Percentiles rank a stretch among this genome's conserved stretches.
phyloP scores from a whole-genome alignment of 2,888 invertebrate species.

The Drosophila subsilvestris region DNA sequence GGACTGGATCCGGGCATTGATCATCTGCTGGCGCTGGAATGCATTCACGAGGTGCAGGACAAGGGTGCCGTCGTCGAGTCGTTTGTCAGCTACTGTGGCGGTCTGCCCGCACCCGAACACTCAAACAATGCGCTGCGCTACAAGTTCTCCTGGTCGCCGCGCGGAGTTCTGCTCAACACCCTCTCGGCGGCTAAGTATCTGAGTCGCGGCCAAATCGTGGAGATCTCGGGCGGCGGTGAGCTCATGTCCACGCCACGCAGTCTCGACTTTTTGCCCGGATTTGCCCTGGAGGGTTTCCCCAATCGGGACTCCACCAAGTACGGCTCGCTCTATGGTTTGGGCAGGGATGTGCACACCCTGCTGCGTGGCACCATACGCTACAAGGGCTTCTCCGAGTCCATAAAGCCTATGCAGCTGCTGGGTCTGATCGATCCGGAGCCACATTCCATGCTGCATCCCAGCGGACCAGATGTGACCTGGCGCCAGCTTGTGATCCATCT shows the following conservation, averaged over 20 bases:
- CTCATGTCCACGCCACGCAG: conserved; percentile 92
- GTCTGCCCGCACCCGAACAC: conserved; percentile 98
- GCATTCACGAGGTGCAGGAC: conserved; percentile 95
- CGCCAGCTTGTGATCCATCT: conserved; percentile 93
- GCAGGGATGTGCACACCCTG: conserved; percentile 92
- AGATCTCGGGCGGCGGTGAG: conserved; percentile 94
- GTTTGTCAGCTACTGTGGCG: conserved; percentile 98
- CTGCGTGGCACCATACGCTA: conserved; percentile 97
- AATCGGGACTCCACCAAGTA: conserved; percentile 98
- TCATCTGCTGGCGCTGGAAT: conserved; percentile 97
- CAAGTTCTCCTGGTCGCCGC: conserved; percentile 98
- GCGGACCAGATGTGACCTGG: conserved; percentile 98
- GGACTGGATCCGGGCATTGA: conserved; percentile 99
- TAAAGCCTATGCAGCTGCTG: conserved; percentile 93
- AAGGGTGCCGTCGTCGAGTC: conserved; percentile 96
- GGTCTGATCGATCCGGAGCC: conserved; percentile 94
- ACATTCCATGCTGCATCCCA: conserved; percentile 95
- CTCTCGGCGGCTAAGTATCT: conserved; percentile 95
- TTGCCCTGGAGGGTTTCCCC: conserved; percentile 97
- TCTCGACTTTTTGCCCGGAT: conserved; percentile 97
- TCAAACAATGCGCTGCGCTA: conserved; percentile 95
- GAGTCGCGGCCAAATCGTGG: conserved; percentile 92
- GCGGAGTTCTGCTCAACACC: conserved; percentile 95
- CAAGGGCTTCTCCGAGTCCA: conserved; percentile 94
- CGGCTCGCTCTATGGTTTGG: conserved; percentile 93